phyloP scores from a whole-genome alignment of 2,888 invertebrate genomes.

The Acleris emargana region DNA sequence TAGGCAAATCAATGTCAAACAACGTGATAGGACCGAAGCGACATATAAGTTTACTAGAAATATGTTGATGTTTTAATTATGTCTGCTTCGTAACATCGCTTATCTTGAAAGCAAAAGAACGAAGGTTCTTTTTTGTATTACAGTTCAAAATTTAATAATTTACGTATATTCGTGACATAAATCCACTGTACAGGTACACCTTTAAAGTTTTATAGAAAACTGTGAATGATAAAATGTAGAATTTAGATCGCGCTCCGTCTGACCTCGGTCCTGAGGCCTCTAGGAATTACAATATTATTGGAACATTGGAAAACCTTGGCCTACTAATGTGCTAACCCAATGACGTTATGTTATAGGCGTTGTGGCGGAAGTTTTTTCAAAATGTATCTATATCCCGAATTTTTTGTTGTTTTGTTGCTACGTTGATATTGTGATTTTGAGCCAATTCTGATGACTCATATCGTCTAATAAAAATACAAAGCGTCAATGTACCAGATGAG shows the following conservation, averaged over 20 bases:
- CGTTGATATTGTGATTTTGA: neutral
- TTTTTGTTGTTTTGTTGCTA: neutral
- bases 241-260: conserved; percentile 25
- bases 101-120: too few species aligned
- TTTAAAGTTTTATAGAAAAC: conserved; percentile 5
- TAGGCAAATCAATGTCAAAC: too few species aligned
- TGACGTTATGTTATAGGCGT: conserved; percentile 1
- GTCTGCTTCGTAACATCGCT: too few species aligned
- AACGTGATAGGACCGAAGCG: too few species aligned
- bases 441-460: neutral
- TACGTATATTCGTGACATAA: too few species aligned
- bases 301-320: conserved; percentile 27
- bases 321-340: conserved; percentile 1
- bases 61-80: too few species aligned
- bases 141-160: too few species aligned
- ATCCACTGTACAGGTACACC: too few species aligned
- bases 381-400: neutral
- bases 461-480: neutral
- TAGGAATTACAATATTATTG: conserved; percentile 28
- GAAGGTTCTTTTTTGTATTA: too few species aligned
- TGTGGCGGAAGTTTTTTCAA: neutral
- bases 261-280: conserved; percentile 26
- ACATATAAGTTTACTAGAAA: too few species aligned
- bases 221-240: conserved; percentile 23
- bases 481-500: neutral